Conservation (phyloP, 2,888 invertebrate species). For the Geophilus truncorum region DNA sequence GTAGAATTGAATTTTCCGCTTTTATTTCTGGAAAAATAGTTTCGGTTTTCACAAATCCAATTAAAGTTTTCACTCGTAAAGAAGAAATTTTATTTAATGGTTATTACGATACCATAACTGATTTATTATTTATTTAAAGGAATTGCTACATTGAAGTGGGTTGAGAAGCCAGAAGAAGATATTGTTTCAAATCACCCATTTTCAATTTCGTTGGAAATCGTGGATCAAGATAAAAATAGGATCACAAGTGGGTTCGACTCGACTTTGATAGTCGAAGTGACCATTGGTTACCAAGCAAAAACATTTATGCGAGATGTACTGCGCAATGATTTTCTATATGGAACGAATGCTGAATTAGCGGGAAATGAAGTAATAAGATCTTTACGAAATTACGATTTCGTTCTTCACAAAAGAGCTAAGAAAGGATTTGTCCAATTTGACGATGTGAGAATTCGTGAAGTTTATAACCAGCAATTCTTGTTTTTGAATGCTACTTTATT, state of each 20-base stretch:
- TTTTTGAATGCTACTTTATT: slow-evolving; percentile 25
- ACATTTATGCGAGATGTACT: neutral
- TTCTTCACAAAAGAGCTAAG: neutral
- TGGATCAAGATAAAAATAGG: neutral
- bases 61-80: neutral
- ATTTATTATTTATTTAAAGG: too few relatives aligned
- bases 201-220: neutral
- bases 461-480: neutral
- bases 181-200: neutral
- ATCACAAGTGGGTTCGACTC: neutral
- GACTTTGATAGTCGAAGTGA: neutral
- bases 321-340: neutral
- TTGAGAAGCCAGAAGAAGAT: neutral
- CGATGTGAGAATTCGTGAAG: neutral
- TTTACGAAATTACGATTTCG: neutral
- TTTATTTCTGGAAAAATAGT: neutral
- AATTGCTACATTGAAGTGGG: neutral
- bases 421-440: neutral
- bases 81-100: neutral
- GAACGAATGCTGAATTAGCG: neutral
- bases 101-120: too few relatives aligned
- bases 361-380: slow-evolving; percentile 7
- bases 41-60: neutral
- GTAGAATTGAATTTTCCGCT: neutral
- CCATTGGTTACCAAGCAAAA: neutral